phyloP scores from a whole-genome alignment of 2,113 vertebrate genomes.

The Psittacula cyanocephala region DNA sequence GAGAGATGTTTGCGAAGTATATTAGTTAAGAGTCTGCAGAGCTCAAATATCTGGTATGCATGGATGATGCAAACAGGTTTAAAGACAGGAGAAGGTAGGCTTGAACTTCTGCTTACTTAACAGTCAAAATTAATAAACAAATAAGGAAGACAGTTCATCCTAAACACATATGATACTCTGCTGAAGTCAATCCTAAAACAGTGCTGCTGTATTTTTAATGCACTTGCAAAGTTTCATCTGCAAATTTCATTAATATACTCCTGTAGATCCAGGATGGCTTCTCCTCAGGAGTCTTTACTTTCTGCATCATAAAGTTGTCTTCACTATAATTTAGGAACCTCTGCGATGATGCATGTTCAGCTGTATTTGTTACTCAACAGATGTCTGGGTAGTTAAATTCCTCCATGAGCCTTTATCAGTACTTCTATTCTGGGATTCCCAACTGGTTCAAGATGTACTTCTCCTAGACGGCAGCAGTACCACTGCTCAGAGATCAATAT shows the following conservation, averaged over 20 bases:
- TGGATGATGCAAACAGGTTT: neutral
- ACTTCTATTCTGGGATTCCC: conserved; percentile 62
- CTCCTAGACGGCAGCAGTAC: neutral
- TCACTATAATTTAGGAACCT: conserved; percentile 75
- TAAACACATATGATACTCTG: neutral
- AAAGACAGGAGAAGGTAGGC: neutral
- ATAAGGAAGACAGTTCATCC: neutral
- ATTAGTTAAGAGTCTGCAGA: neutral
- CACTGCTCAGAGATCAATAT: neutral
- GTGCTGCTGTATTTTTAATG: neutral
- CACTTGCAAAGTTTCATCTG: conserved; percentile 42
- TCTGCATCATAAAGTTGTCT: conserved; percentile 75
- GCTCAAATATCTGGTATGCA: neutral
- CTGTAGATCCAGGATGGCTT: conserved; percentile 57
- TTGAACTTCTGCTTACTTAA: neutral
- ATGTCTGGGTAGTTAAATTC: conserved; percentile 77
- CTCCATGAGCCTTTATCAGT: conserved; percentile 66
- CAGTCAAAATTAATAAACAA: neutral
- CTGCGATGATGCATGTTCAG: conserved; percentile 76
- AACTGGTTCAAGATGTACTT: conserved; percentile 62
- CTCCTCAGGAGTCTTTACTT: conserved; percentile 70
- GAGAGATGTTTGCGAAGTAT: neutral
- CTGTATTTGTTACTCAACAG: conserved; percentile 76
- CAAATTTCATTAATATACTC: conserved; percentile 64
- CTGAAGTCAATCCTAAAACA: neutral